Evolutionary conservation across 1,140 invertebrate species (phyloP).

Genomic region (Dryas iulia): DNA sequence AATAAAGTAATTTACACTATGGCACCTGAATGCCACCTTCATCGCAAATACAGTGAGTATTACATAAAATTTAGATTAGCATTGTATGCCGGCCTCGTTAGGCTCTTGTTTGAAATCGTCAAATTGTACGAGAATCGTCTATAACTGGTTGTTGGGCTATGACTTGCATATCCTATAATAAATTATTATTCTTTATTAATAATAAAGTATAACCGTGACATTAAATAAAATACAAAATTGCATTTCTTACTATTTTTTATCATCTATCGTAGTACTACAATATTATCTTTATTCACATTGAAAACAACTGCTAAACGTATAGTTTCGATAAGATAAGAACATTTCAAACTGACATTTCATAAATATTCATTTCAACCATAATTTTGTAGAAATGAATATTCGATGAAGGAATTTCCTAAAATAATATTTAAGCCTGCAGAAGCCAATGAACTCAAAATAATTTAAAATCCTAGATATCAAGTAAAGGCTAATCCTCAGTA

Average conservation of each 20-base stretch:
- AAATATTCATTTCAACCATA: neutral
- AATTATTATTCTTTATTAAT: no score
- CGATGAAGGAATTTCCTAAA: neutral
- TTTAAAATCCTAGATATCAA: neutral
- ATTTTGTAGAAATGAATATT: no score
- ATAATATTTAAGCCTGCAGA: neutral
- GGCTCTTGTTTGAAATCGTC: no score
- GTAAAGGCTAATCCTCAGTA: neutral
- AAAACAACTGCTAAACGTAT: neutral
- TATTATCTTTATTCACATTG: no score
- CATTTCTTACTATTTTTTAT: no score
- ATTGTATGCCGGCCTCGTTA: no score
- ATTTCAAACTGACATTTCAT: constrained; percentile 41
- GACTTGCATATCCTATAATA: no score
- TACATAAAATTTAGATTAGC: constrained; percentile 7
- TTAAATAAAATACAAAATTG: no score
- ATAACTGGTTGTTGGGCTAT: no score
- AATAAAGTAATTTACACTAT: constrained; percentile 60
- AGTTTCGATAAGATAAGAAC: neutral
- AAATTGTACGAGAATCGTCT: no score
- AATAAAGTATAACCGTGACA: no score
- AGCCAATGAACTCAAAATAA: neutral
- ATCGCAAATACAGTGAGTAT: constrained; percentile 17
- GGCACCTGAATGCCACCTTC: constrained; percentile 45
- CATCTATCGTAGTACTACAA: no score